phyloP scores from a whole-genome alignment of 2,797 vertebrate species.

The Cyclura pinguis region DNA sequence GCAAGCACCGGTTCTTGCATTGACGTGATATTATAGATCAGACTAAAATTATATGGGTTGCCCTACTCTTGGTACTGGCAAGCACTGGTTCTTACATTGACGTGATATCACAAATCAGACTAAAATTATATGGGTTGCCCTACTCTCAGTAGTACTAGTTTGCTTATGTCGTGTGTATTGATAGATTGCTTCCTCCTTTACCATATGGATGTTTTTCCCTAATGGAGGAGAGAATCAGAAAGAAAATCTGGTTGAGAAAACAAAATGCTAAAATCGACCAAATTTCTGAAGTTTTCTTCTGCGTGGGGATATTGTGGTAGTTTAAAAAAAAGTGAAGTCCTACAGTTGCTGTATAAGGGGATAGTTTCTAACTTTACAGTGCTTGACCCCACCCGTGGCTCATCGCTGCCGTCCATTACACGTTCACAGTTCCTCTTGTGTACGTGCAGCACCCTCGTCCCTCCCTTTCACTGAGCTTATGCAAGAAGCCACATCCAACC shows the following conservation, averaged over 20 bases:
- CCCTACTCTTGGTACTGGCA: not conserved
- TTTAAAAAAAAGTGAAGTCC: not conserved
- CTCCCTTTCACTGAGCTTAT: not conserved
- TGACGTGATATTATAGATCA: not conserved
- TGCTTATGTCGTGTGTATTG: not conserved
- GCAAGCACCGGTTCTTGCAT: not conserved
- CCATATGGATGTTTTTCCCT: not conserved
- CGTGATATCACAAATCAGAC: too few species aligned
- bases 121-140: not conserved
- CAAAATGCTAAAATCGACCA: not conserved
- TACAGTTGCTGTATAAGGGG: not conserved
- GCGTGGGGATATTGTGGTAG: too few species aligned
- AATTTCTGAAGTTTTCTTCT: not conserved
- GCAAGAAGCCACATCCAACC: not conserved
- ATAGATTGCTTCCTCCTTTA: too few species aligned
- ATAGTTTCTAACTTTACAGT: not conserved
- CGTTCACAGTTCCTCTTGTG: slow-evolving; percentile 37
- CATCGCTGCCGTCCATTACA: slow-evolving; percentile 46
- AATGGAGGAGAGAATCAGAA: too few species aligned
- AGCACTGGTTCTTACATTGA: not conserved
- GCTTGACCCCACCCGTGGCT: not conserved
- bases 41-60: not conserved
- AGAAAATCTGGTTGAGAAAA: not conserved
- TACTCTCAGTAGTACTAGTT: not conserved
- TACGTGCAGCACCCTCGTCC: not conserved